phyloP scores from a whole-genome alignment of 1,140 invertebrate species.

The Lanistes nyassanus region DNA sequence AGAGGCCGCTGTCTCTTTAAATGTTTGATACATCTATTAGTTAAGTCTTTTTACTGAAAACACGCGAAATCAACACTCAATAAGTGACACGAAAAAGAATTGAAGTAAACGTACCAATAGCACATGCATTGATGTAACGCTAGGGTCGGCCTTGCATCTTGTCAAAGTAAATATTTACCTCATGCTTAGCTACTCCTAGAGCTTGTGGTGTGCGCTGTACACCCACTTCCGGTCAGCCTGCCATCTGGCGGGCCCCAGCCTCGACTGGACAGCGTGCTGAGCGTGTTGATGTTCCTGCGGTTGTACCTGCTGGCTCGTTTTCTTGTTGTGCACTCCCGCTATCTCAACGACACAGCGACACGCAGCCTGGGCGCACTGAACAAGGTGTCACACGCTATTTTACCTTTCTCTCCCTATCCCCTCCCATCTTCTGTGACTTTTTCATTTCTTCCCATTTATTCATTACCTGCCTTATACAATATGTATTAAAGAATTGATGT shows the following conservation, averaged over 20 bases:
- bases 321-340: constrained; percentile 62
- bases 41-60: neutral
- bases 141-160: constrained; percentile 23
- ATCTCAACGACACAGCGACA: constrained; percentile 62
- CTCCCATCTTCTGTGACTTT: neutral
- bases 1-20: too few species aligned
- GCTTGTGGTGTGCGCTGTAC: constrained; percentile 52
- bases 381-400: constrained; percentile 54
- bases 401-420: neutral
- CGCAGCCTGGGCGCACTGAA: constrained; percentile 63
- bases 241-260: constrained; percentile 36
- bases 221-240: constrained; percentile 58
- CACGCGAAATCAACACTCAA: neutral
- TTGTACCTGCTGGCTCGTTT: constrained; percentile 61
- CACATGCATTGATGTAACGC: neutral
- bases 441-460: neutral
- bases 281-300: constrained; percentile 64
- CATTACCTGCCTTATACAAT: too few species aligned
- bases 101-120: neutral
- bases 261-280: constrained; percentile 61
- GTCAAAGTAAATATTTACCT: neutral
- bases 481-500: too few species aligned
- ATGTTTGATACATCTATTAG: constrained; percentile 31
- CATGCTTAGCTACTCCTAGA: too few species aligned
- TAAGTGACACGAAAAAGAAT: neutral